phyloP scores from a whole-genome alignment of 2,888 invertebrate species.

The Heliconius aoede region DNA sequence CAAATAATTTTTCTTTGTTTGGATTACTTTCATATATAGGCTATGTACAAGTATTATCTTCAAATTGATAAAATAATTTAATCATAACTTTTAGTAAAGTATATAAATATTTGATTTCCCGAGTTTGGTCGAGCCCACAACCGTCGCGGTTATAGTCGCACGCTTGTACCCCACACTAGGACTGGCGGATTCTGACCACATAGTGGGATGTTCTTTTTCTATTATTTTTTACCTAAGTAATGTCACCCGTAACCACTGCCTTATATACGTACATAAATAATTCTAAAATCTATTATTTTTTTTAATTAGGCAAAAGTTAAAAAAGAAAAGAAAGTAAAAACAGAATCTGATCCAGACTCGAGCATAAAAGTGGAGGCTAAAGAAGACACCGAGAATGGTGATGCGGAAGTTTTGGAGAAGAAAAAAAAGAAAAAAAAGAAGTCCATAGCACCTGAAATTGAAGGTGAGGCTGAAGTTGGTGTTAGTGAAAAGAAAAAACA shows the following conservation, averaged over 20 bases:
- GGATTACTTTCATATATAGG: too few relatives aligned
- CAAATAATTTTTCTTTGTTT: too few relatives aligned
- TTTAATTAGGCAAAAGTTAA: slow-evolving; percentile 65
- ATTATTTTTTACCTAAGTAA: too few relatives aligned
- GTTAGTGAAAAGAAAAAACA: slow-evolving; percentile 46
- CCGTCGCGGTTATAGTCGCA: too few relatives aligned
- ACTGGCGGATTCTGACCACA: too few relatives aligned
- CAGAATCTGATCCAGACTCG: slow-evolving; percentile 33
- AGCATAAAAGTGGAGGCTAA: slow-evolving; percentile 57
- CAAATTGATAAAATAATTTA: background rate
- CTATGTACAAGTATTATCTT: slow-evolving; percentile 13
- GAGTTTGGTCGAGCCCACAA: too few relatives aligned
- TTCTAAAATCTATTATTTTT: background rate
- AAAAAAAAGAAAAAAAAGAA: slow-evolving; percentile 51
- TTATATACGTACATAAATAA: too few relatives aligned
- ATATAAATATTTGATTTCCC: too few relatives aligned
- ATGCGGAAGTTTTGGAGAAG: slow-evolving; percentile 50
- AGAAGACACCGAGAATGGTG: slow-evolving; percentile 60
- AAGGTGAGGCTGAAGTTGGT: background rate
- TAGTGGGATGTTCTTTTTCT: too few relatives aligned
- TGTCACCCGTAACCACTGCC: too few relatives aligned
- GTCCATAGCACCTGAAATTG: slow-evolving; percentile 17
- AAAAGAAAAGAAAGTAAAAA: slow-evolving; percentile 58
- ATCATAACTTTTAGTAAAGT: background rate
- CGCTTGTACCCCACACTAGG: too few relatives aligned